These are phyloP conservation scores for Lerista edwardsae DNA, from an alignment of 2,797 vertebrate genomes.

Conservation along the genomic window DNA sequence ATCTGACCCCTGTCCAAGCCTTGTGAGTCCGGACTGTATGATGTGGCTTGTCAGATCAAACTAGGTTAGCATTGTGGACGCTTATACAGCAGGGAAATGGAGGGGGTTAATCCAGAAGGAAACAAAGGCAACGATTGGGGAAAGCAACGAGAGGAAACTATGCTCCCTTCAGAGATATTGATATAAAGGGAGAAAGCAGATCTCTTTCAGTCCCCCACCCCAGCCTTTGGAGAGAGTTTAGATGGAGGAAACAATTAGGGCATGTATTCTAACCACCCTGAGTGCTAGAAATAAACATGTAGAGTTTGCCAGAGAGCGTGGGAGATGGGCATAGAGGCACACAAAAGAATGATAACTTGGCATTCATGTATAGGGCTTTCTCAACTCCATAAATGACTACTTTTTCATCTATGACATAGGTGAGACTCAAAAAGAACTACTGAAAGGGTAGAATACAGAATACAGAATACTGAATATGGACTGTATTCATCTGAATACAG, in stretches of 20 bases:
- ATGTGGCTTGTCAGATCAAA: conserved; percentile 46
- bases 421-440: background rate
- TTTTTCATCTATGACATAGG: background rate
- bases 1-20: conserved; percentile 39
- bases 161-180: background rate
- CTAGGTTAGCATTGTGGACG: conserved; percentile 28
- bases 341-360: background rate
- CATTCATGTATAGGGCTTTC: background rate
- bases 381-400: background rate
- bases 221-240: background rate
- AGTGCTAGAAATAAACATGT: background rate
- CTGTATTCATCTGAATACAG: background rate
- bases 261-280: background rate
- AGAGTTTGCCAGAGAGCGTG: background rate
- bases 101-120: conserved; percentile 5
- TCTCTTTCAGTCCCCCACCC: background rate
- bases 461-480: too few relatives aligned
- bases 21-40: conserved; percentile 9
- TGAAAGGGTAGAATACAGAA: too few relatives aligned
- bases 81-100: background rate
- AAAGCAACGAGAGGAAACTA: background rate
- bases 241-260: background rate
- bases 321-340: background rate
- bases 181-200: background rate
- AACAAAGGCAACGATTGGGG: background rate